Percentiles rank a stretch among this genome's conserved stretches.
These are phyloP conservation scores for Hycleus cichorii DNA, from an alignment of 1,140 invertebrate genomes.

Conservation along the genomic window DNA sequence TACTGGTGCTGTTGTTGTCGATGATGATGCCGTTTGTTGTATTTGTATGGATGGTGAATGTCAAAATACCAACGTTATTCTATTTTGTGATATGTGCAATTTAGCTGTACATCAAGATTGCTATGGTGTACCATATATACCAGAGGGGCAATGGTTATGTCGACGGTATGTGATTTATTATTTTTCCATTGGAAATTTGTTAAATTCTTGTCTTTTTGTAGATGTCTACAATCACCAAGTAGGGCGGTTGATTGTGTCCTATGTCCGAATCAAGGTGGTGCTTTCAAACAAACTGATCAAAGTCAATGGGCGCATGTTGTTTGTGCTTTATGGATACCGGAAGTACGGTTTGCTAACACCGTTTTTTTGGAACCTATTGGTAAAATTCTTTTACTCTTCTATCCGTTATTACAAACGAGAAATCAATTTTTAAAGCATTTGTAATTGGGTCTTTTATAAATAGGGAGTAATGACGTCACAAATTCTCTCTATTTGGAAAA, in stretches of 20 bases:
- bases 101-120: conserved; percentile 98
- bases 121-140: conserved; percentile 98
- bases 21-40: conserved; percentile 97
- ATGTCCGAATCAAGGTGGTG: conserved; percentile 96
- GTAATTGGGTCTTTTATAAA: no score
- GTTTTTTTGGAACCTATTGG: conserved; percentile 94
- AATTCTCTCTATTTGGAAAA: no score
- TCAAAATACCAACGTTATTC: conserved; percentile 86
- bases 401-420: no score
- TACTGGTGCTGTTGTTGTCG: conserved; percentile 61
- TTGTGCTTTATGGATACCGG: conserved; percentile 97
- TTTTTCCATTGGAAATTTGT: background rate
- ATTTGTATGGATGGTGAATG: conserved; percentile 95
- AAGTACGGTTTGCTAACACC: conserved; percentile 95
- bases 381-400: background rate
- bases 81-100: conserved; percentile 99
- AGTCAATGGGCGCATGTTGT: conserved; percentile 97
- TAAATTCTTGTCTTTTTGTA: conserved; percentile 10
- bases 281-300: conserved; percentile 97
- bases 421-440: no score
- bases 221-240: conserved; percentile 91
- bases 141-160: conserved; percentile 98
- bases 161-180: conserved; percentile 44
- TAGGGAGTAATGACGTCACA: no score
- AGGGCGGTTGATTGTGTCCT: conserved; percentile 92